Conservation (phyloP, 92 coral and sea anemone genomes). For the Epizoanthus ramosus region DNA sequence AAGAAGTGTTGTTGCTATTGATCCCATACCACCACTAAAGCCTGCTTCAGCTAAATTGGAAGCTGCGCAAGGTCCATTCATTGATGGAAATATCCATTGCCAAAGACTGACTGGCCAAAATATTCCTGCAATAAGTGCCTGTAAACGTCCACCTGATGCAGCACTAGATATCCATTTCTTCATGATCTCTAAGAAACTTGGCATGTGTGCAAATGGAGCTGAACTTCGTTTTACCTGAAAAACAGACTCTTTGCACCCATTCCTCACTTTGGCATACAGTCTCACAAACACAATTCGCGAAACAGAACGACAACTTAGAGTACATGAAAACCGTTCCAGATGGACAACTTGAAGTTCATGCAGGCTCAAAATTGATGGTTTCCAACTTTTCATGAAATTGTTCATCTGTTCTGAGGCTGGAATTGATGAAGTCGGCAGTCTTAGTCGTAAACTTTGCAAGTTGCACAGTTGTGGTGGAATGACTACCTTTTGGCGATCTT, state of each 20-base stretch:
- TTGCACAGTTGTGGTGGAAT: slow-evolving; percentile 1
- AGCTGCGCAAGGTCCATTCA: background rate
- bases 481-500: slow-evolving; percentile 6
- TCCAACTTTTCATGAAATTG: slow-evolving; percentile 15
- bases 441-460: slow-evolving; percentile 12
- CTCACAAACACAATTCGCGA: slow-evolving; percentile 2
- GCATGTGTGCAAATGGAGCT: background rate
- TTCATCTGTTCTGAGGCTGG: slow-evolving; percentile 8
- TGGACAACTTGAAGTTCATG: slow-evolving; percentile 18
- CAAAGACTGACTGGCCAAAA: background rate
- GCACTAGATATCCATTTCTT: background rate
- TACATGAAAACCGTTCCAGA: background rate
- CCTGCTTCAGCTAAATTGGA: slow-evolving; percentile 9
- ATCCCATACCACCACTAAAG: slow-evolving; percentile 3
- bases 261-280: background rate
- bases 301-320: background rate
- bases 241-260: background rate
- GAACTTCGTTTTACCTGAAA: background rate
- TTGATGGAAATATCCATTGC: background rate
- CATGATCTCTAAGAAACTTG: slow-evolving; percentile 2
- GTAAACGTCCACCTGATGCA: background rate
- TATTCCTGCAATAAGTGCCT: background rate
- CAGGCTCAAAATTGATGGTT: slow-evolving; percentile 11
- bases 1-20: background rate
- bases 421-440: background rate